A percentile compares a stretch with the other conserved stretches of the same genome.
Conservation (phyloP, 2,888 invertebrate species). For the Prosopocoilus inquinatus region DNA sequence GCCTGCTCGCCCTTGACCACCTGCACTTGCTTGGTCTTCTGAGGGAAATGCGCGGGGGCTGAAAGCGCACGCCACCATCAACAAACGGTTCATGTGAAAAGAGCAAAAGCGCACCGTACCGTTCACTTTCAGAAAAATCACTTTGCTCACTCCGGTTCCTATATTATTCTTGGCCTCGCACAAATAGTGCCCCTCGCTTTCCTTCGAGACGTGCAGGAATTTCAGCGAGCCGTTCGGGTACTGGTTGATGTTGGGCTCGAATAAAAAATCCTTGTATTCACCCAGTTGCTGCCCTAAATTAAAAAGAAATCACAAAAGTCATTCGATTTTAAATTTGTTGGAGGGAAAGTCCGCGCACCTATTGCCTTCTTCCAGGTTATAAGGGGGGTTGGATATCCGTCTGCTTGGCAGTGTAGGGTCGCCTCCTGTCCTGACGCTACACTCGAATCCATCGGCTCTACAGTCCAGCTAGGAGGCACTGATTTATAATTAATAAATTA, state of each 20-base stretch:
- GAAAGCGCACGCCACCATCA: conserved; percentile 26
- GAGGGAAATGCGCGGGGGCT: conserved; percentile 84
- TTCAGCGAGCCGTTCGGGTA: conserved; percentile 81
- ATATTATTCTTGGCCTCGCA: conserved; percentile 94
- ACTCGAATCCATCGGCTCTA: conserved; percentile 81
- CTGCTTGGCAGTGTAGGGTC: conserved; percentile 83
- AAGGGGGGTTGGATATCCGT: conserved; percentile 85
- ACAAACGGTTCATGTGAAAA: neutral
- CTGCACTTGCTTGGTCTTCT: conserved; percentile 78
- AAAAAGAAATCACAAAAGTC: too few relatives aligned
- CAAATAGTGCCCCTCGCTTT: conserved; percentile 86
- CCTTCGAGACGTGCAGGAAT: conserved; percentile 80
- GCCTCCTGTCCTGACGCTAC: conserved; percentile 82
- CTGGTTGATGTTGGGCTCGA: conserved; percentile 73
- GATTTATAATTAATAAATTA: conserved; percentile 14
- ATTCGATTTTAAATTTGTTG: neutral
- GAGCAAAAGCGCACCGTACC: conserved; percentile 58
- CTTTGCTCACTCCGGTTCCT: conserved; percentile 88
- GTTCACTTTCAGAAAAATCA: conserved; percentile 85
- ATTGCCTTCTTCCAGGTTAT: conserved; percentile 89
- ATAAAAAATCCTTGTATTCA: conserved; percentile 80
- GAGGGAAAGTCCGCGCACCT: conserved; percentile 55
- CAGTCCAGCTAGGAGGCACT: conserved; percentile 89
- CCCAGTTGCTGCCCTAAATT: conserved; percentile 63
- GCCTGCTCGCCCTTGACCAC: conserved; percentile 81